Percentiles rank a stretch among this genome's conserved stretches.
These are phyloP conservation scores for Diplogasteroides magnus DNA, from an alignment of 1,140 invertebrate genomes.

Conservation along the genomic window DNA sequence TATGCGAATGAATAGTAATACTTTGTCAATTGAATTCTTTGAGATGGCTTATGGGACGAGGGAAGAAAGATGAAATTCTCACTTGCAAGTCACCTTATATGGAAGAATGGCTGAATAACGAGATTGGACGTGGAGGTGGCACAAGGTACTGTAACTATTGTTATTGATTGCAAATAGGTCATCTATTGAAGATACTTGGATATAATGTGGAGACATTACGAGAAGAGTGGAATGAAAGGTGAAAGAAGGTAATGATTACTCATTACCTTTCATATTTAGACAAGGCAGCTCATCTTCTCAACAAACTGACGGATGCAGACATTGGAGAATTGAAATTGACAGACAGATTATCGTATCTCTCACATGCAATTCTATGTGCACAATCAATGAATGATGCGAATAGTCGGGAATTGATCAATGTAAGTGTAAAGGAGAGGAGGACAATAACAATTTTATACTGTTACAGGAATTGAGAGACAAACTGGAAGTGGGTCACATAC, in stretches of 20 bases:
- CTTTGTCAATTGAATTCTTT: neutral
- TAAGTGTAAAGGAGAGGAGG: conserved; percentile 68
- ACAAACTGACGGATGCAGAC: conserved; percentile 75
- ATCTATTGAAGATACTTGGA: conserved; percentile 61
- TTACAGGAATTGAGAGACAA: conserved; percentile 74
- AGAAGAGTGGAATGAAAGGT: conserved; percentile 80
- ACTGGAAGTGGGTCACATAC: conserved; percentile 64
- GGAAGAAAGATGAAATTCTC: neutral
- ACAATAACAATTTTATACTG: neutral
- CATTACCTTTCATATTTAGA: too few relatives aligned
- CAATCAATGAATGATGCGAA: conserved; percentile 59
- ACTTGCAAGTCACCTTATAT: neutral
- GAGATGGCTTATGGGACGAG: neutral
- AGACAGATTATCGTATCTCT: conserved; percentile 67
- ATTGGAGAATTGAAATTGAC: conserved; percentile 61
- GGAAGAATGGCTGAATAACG: neutral
- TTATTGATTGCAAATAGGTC: neutral
- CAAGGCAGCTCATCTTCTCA: conserved; percentile 85
- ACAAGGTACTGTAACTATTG: neutral
- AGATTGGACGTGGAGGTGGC: neutral
- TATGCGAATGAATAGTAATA: neutral
- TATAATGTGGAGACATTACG: conserved; percentile 90
- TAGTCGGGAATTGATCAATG: conserved; percentile 66
- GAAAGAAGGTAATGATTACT: too few relatives aligned
- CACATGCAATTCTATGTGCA: conserved; percentile 81